Evolutionary conservation across 2,797 vertebrate genomes (phyloP).

Genomic region (Hyperoplus lanceolatus): DNA sequence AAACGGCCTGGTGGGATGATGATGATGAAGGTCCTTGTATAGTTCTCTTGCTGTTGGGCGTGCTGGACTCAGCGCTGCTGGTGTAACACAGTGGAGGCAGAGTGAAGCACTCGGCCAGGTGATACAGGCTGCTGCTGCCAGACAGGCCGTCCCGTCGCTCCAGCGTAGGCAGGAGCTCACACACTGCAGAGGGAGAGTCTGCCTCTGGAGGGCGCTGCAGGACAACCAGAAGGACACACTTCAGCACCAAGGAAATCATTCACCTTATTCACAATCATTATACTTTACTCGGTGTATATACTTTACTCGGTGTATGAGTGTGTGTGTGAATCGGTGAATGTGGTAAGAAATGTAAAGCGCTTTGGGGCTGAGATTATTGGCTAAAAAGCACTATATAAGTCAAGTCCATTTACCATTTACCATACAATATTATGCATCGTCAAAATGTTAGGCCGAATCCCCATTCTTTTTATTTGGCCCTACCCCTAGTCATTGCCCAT

Average conservation of each 20-base stretch:
- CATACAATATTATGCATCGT: no score
- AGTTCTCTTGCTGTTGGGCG: constrained; percentile 87
- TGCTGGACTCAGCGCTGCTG: constrained; percentile 60
- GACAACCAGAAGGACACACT: constrained; percentile 3
- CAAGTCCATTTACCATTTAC: no score
- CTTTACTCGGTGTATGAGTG: no score
- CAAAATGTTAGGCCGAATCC: no score
- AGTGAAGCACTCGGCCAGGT: constrained; percentile 57
- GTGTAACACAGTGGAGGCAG: constrained; percentile 48
- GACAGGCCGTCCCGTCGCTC: constrained; percentile 74
- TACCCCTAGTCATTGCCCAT: no score
- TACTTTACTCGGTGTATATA: no score
- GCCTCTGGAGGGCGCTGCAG: constrained; percentile 63
- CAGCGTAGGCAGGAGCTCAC: constrained; percentile 73
- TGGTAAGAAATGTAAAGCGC: no score
- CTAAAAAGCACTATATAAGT: no score
- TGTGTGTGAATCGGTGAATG: no score
- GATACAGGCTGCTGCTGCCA: constrained; percentile 67
- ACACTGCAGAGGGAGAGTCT: constrained; percentile 64
- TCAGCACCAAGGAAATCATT: neutral
- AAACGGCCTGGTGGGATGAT: constrained; percentile 54
- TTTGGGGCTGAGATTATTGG: no score
- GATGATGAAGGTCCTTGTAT: constrained; percentile 78
- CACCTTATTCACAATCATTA: no score
- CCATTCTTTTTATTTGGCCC: no score